Conservation (phyloP, 2,888 invertebrate genomes). For the Timandra comae region DNA sequence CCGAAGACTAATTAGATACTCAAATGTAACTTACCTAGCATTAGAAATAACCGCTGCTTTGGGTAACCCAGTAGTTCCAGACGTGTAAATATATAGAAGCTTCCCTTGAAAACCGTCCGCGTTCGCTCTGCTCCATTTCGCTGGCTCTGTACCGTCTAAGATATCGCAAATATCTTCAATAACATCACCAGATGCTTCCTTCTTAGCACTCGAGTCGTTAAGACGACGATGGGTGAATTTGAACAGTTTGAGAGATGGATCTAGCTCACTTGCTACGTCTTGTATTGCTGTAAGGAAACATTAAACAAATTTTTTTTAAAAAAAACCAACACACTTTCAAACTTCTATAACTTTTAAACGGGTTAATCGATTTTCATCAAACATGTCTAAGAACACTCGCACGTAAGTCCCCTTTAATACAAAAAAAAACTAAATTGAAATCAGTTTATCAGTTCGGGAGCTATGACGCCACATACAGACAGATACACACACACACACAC, state of each 20-base stretch:
- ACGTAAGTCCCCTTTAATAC: too few species aligned
- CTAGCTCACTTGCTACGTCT: constrained; percentile 81
- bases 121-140: constrained; percentile 75
- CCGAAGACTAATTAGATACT: too few species aligned
- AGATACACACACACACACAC: too few species aligned
- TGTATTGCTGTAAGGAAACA: constrained; percentile 83
- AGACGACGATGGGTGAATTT: constrained; percentile 64
- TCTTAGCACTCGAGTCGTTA: constrained; percentile 33
- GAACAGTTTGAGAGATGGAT: constrained; percentile 81
- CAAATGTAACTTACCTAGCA: constrained; percentile 80
- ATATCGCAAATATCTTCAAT: constrained; percentile 78
- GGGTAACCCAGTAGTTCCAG: constrained; percentile 98
- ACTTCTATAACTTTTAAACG: too few species aligned
- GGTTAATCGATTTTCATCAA: too few species aligned
- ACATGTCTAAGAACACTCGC: too few species aligned
- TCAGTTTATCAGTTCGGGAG: too few species aligned
- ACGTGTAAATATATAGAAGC: constrained; percentile 97
- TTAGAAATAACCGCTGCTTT: constrained; percentile 98
- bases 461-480: too few species aligned
- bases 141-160: constrained; percentile 73
- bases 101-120: constrained; percentile 84
- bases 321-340: too few species aligned
- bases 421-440: too few species aligned
- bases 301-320: too few species aligned
- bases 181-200: constrained; percentile 44